Evolutionary conservation across 2,113 vertebrate genomes (phyloP).

Genomic region (Tursiops truncatus): DNA sequence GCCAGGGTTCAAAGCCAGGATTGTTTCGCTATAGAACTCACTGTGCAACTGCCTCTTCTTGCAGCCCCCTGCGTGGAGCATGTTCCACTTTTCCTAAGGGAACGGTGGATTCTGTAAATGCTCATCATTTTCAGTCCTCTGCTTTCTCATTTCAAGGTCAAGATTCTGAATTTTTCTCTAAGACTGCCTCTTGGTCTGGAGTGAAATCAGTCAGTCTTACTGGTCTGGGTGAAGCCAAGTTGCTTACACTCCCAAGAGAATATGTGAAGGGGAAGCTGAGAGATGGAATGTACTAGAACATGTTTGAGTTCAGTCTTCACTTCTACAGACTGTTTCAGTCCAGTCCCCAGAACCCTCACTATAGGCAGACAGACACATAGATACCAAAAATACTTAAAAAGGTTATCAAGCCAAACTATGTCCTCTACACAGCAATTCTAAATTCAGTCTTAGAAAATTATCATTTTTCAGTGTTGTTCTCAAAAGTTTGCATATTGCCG

Average conservation of each 20-base stretch:
- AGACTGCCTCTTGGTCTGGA: neutral
- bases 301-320: neutral
- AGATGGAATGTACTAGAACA: neutral
- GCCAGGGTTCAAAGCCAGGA: neutral
- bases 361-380: neutral
- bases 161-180: neutral
- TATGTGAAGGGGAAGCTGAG: neutral
- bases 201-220: neutral
- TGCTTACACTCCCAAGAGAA: neutral
- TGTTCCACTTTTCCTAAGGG: neutral
- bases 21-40: neutral
- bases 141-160: neutral
- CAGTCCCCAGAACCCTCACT: neutral
- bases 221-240: neutral
- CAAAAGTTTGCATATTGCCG: neutral
- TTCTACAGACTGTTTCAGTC: neutral
- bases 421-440: neutral
- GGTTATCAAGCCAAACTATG: neutral
- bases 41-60: neutral
- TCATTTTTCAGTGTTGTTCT: constrained; percentile 9
- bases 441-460: neutral
- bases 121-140: neutral
- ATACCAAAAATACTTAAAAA: neutral
- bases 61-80: fast-evolving
- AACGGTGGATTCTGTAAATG: neutral